Evolutionary conservation across 1,140 invertebrate genomes (phyloP), one percentile per base, ranked within the genome.

Genomic region (Camponotus pennsylvanicus): DNA sequence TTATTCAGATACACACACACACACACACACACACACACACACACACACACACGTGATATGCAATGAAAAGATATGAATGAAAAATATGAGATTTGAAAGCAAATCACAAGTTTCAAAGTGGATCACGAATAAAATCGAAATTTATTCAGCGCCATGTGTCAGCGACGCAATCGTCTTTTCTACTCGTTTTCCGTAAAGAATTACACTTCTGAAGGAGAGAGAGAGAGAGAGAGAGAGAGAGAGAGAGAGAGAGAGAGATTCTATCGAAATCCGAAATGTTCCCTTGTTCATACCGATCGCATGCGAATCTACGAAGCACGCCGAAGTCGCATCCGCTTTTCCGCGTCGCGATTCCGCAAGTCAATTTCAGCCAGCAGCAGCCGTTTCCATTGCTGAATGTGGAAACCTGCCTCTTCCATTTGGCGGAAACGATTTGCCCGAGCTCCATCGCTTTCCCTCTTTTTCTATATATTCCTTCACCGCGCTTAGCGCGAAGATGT

Each of bases 371-470:
- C 32, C 78, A 52, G 40, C 63, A 64, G 77, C 77, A 61, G 78
- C 45, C 78, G 66, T 79, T 78, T 89, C 84, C 79, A 89, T 89
- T 64, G 45, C 63, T 71, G 42, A 80, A 86, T 83, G 78, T 82
- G 88, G 87, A 66, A 89, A 89, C 77, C 88, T 83, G 88, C 71
- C 84, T 89, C 63, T 89, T 89, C 88, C 88, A 89, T 89, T 86
- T 63, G 84, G 59, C 64, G 52, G 42, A 78, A 83, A 71, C 87
- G 83, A 88, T 89, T 52, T 52, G 45, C 79, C 34, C 49, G n/a
- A 66, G 64, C 86, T 15, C 49, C 40, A 57, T 55, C 40, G 63
- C 87, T 88, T 84, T 84, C 79, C 84, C 86, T 88, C 13, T 55
- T 40, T 27, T 18, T 64, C 40, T 52, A 52, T 18, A 52, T 52